Evolutionary conservation across 2,888 invertebrate genomes (phyloP), one percentile per base, ranked within the genome.

Genomic region (Oscheius myriophilus): DNA sequence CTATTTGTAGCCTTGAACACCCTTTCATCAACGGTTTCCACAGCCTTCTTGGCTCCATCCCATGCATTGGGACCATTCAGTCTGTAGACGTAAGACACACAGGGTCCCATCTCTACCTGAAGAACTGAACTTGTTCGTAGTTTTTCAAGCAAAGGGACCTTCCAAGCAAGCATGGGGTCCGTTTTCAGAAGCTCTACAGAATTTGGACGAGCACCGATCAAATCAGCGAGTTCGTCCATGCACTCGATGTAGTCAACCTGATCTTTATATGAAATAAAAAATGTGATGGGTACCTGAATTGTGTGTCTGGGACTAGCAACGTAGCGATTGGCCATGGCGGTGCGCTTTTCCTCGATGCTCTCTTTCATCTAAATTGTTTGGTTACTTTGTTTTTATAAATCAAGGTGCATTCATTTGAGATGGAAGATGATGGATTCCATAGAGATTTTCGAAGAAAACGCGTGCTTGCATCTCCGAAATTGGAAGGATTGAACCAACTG

Each of bases 391-490:
- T n/a, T n/a, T n/a, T n/a, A n/a, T n/a, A n/a, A n/a, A n/a, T n/a
- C n/a, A n/a, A n/a, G n/a, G n/a, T 16, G 43, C 55, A 41, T 72
- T 45, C 23, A 39, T 53, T 41, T 66, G 67, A 11, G 58, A 67
- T 9, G 76, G 74, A n/a, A 77, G 42, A 1, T 72, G 69, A n/a
- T 65, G 18, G 6, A 67, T 68, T 16, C 76, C 76, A 2, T 69
- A 68, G 26, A 85, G 69, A 18, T 70, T 74, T 18, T 78, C 79
- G 58, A 79, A 83, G 26, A 87, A 88, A 75, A 88, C 86, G 18
- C 89, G 82, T 46, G 87, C 87, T 78, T 89, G 89, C 80, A 89
- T 80, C 77, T 89, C 89, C 9, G 87, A 82, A 1, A 89, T 86
- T 0, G 89, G 89, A 81, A 87, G 87, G 21, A 89, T 82, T 4